A percentile compares a stretch with the other conserved stretches of the same genome.
These are phyloP conservation scores for Clarias macrocephalus DNA, from an alignment of 2,113 vertebrate species.

Conservation along the genomic window DNA sequence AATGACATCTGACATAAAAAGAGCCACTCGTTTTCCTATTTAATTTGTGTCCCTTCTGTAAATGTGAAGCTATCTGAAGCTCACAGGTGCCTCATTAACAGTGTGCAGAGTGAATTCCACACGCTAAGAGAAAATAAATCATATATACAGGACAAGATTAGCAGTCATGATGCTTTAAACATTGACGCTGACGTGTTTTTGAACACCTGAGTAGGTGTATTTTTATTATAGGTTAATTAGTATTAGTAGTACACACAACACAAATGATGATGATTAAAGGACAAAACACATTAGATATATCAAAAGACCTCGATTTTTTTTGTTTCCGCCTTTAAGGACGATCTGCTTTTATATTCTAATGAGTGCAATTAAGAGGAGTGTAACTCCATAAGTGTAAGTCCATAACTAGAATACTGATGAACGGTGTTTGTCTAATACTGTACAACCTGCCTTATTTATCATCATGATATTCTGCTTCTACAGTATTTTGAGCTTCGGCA, in stretches of 20 bases:
- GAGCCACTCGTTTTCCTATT: background rate
- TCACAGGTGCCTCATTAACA: background rate
- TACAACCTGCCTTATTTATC: background rate
- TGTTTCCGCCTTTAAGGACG: background rate
- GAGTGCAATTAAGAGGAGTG: no score
- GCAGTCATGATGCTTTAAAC: background rate
- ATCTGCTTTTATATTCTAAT: slow-evolving; percentile 2
- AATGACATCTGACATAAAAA: background rate
- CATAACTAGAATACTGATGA: background rate
- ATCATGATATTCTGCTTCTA: background rate
- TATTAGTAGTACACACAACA: background rate
- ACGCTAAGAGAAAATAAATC: background rate
- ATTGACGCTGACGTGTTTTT: background rate
- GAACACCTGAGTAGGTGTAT: background rate
- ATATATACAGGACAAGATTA: background rate
- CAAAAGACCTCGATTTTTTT: background rate
- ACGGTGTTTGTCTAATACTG: background rate
- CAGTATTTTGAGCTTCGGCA: background rate
- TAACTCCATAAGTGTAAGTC: background rate
- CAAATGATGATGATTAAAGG: background rate
- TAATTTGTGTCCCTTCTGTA: background rate
- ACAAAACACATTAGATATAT: background rate
- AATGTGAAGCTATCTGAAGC: background rate
- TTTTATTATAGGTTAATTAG: background rate
- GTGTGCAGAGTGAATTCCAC: background rate